These are phyloP conservation scores for Ramazzottius varieornatus DNA, from an alignment of 2,888 invertebrate genomes.

Conservation along the genomic window DNA sequence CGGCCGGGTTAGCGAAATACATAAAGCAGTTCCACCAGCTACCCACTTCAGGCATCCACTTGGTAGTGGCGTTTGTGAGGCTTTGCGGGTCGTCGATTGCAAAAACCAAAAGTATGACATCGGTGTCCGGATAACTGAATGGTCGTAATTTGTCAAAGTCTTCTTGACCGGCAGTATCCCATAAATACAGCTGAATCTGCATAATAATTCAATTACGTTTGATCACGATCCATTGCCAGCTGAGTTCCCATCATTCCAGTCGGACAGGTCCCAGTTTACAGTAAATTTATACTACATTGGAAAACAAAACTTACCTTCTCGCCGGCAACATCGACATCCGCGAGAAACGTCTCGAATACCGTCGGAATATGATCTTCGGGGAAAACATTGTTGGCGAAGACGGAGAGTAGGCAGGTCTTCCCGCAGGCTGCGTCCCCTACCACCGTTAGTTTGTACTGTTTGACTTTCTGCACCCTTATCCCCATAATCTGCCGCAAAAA, in stretches of 20 bases:
- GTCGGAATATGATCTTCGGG: background rate
- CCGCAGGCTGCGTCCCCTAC: background rate
- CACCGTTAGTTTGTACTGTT: background rate
- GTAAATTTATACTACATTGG: background rate
- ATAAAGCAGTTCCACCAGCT: background rate
- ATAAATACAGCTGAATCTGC: background rate
- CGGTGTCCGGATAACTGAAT: background rate
- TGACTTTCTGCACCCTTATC: background rate
- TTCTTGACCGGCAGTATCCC: background rate
- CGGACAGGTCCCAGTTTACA: too few relatives aligned
- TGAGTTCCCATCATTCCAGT: too few relatives aligned
- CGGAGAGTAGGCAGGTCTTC: background rate
- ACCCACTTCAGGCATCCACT: background rate
- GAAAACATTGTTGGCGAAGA: background rate
- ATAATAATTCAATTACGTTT: too few relatives aligned
- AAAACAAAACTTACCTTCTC: background rate
- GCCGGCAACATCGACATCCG: background rate
- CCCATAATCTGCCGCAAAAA: too few relatives aligned
- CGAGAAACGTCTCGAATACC: background rate
- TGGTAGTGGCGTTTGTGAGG: background rate
- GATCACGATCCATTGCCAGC: too few relatives aligned
- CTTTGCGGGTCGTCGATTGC: background rate
- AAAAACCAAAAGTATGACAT: background rate
- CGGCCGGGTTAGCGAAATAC: background rate
- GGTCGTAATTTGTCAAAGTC: background rate